Evolutionary conservation across 2,888 invertebrate genomes (phyloP).

Genomic region (Podotricha telesiphe): DNA sequence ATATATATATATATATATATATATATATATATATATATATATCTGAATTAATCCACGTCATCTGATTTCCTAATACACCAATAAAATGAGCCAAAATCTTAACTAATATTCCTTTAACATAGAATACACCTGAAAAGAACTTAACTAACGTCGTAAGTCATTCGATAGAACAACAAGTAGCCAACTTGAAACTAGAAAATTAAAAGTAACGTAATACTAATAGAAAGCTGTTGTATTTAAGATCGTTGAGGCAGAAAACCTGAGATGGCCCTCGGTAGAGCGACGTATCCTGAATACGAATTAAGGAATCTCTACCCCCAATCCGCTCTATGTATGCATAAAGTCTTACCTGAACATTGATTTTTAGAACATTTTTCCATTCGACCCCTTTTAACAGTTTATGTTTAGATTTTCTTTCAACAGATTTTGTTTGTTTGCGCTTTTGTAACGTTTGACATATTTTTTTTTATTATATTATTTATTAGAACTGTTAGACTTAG

Average conservation of each 20-base stretch:
- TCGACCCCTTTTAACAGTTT: slow-evolving; percentile 42
- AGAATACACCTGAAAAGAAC: no score
- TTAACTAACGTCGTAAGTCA: neutral
- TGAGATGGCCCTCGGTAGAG: slow-evolving; percentile 51
- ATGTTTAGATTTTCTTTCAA: slow-evolving; percentile 32
- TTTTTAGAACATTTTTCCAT: slow-evolving; percentile 54
- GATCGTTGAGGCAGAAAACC: slow-evolving; percentile 59
- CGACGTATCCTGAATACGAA: slow-evolving; percentile 68
- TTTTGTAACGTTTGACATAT: no score
- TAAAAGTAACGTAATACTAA: slow-evolving; percentile 55
- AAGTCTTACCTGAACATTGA: slow-evolving; percentile 69
- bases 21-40: no score
- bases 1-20: no score
- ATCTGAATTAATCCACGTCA: no score
- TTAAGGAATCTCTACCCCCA: slow-evolving; percentile 72
- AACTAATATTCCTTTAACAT: no score
- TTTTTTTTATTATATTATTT: no score
- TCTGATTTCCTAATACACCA: no score
- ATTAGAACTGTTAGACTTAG: no score
- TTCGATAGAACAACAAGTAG: slow-evolving; percentile 14
- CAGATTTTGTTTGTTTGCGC: no score
- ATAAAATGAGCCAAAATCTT: neutral
- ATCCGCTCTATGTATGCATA: slow-evolving; percentile 68
- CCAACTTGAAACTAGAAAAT: slow-evolving; percentile 36
- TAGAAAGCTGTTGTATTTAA: slow-evolving; percentile 68